These are phyloP conservation scores for Rhamnusium bicolor DNA, from an alignment of 2,888 invertebrate genomes.

Conservation along the genomic window DNA sequence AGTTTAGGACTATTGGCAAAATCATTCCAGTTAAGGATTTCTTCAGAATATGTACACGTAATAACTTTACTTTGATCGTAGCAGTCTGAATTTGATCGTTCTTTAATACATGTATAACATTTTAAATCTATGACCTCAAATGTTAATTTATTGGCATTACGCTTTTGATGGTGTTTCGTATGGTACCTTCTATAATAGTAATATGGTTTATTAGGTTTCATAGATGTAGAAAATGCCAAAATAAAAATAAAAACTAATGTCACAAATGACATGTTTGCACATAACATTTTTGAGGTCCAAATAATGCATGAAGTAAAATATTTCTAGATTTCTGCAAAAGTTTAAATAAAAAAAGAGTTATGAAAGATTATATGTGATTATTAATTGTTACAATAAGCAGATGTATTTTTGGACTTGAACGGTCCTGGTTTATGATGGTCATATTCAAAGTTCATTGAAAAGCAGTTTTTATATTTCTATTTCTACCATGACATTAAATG, in stretches of 20 bases:
- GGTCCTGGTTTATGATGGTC: too few relatives aligned
- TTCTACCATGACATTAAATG: too few relatives aligned
- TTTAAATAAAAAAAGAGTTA: too few relatives aligned
- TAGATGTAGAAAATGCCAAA: neutral
- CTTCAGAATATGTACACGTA: neutral
- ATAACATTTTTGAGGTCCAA: neutral
- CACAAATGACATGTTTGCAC: conserved; percentile 7
- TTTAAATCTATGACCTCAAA: neutral
- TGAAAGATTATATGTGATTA: too few relatives aligned
- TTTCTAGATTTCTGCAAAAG: too few relatives aligned
- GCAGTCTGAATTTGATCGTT: neutral
- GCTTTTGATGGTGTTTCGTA: neutral
- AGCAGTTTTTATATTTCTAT: too few relatives aligned
- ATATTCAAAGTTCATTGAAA: too few relatives aligned
- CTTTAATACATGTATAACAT: neutral
- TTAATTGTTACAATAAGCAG: too few relatives aligned
- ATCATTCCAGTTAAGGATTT: neutral
- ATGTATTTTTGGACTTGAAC: too few relatives aligned
- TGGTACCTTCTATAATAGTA: too few relatives aligned
- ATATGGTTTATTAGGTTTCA: neutral
- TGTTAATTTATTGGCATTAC: too few relatives aligned
- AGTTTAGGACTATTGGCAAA: neutral
- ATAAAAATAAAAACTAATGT: neutral
- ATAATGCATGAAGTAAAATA: neutral
- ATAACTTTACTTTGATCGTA: neutral